Evolutionary conservation across 2,113 vertebrate species (phyloP), one percentile per base, ranked within the genome.

Genomic region (Sorex fumeus): DNA sequence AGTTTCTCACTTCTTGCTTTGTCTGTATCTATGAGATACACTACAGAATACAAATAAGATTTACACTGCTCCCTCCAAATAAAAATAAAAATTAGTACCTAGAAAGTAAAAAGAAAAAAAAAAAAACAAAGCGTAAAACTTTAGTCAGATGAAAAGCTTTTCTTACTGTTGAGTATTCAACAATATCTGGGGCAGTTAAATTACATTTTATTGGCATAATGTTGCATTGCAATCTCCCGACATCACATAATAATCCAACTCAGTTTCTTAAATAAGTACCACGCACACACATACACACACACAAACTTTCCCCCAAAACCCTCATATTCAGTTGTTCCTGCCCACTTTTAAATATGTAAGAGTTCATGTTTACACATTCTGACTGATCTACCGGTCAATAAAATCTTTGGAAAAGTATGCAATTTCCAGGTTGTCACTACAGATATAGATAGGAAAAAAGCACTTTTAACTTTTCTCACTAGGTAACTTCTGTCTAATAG

Each of bases 1-100:
- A 98, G 98, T 98, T 98, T 98, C 97, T 98, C 96, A 98, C 98
- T 98, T 98, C 98, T 98, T 98, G 98, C 98, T 98, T 98, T 97
- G 98, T 98, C 97, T 99, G 99, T 99, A 99, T 99, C 99, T 99
- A 99, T 99, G 98, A 99, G 98, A 99, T 99, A 99, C 99, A 99
- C 98, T 98, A 98, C 98, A 88, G 98, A 98, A 98, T 98, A 98
- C 98, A 98, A 98, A 95, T 97, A 96, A 97, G 97, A 97, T 97
- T 98, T 98, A 98, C 96, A 97, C 96, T 97, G 98, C 97, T 97
- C 97, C 97, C 96, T 97, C 97, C 93, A 98, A 97, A 98, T 97
- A 97, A 98, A 98, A 98, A 97, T 98, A 97, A 98, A 97, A 98
- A 98, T 97, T 97, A 98, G 99, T 99, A 99, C 99, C 99, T 98